A percentile compares a stretch with the other conserved stretches of the same genome.
phyloP scores from a whole-genome alignment of 1,140 invertebrate genomes.

The Dinoponera quadriceps region DNA sequence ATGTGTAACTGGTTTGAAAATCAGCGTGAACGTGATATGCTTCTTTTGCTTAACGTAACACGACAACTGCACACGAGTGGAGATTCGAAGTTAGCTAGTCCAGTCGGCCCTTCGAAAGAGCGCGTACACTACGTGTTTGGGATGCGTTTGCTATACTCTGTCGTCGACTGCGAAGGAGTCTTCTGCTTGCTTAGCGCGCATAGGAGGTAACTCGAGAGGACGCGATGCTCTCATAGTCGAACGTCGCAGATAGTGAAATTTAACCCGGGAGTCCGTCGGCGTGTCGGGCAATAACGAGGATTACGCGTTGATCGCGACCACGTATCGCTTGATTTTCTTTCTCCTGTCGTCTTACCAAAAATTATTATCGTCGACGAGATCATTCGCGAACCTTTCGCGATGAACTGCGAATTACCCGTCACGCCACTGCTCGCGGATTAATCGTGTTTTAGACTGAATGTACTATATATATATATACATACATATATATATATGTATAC shows the following conservation, averaged over 20 bases:
- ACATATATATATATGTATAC: constrained; percentile 6
- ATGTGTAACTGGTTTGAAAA: neutral
- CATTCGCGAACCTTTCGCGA: neutral
- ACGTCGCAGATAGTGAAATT: neutral
- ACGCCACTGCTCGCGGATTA: constrained; percentile 6
- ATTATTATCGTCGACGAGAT: too few relatives aligned
- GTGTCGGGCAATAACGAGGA: neutral
- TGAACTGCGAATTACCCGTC: neutral
- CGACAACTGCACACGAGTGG: neutral
- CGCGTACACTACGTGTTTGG: neutral
- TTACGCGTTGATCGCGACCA: neutral
- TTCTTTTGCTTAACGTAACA: constrained; percentile 34
- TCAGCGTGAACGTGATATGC: neutral
- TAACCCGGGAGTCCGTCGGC: neutral
- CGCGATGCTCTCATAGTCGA: constrained; percentile 20
- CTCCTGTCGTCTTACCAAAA: neutral
- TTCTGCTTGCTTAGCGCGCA: neutral
- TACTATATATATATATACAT: constrained; percentile 17
- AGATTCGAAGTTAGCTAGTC: too few relatives aligned
- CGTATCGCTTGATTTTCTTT: neutral
- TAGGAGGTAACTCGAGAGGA: neutral
- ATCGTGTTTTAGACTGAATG: constrained; percentile 66
- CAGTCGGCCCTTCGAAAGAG: neutral
- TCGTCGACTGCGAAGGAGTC: neutral
- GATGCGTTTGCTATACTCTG: neutral